Conservation (phyloP, 2,888 invertebrate genomes). For the Gastrophysa polygoni region DNA sequence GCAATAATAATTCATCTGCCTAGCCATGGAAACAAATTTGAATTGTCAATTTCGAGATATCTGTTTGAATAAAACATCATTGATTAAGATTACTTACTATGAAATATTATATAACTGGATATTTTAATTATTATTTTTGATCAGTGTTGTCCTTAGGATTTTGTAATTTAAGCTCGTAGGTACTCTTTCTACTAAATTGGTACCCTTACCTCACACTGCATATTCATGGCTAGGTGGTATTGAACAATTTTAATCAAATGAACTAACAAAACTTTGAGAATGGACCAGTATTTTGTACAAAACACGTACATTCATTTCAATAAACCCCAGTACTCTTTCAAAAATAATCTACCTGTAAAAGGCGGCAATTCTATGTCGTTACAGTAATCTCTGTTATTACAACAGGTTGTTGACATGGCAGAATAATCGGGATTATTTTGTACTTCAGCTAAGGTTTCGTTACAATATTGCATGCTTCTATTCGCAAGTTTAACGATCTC, state of each 20-base stretch:
- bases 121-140: too few relatives aligned
- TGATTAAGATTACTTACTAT: too few relatives aligned
- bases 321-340: slow-evolving; percentile 23
- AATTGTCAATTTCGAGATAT: too few relatives aligned
- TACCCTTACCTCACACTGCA: background rate
- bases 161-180: too few relatives aligned
- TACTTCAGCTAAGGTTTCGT: slow-evolving; percentile 35
- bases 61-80: too few relatives aligned
- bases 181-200: too few relatives aligned
- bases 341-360: slow-evolving; percentile 20
- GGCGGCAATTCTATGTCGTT: slow-evolving; percentile 57
- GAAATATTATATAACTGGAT: too few relatives aligned
- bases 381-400: slow-evolving; percentile 73
- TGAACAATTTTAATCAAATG: background rate
- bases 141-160: too few relatives aligned
- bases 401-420: slow-evolving; percentile 61
- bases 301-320: slow-evolving; percentile 20
- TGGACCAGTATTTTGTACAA: slow-evolving; percentile 18
- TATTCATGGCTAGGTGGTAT: background rate
- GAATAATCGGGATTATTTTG: slow-evolving; percentile 42
- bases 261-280: slow-evolving; percentile 13
- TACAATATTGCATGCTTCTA: slow-evolving; percentile 49
- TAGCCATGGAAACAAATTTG: too few relatives aligned
- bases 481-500: slow-evolving; percentile 45
- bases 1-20: too few relatives aligned